Conservation (phyloP, 2,888 invertebrate species). For the Meiosimyza decipiens region DNA sequence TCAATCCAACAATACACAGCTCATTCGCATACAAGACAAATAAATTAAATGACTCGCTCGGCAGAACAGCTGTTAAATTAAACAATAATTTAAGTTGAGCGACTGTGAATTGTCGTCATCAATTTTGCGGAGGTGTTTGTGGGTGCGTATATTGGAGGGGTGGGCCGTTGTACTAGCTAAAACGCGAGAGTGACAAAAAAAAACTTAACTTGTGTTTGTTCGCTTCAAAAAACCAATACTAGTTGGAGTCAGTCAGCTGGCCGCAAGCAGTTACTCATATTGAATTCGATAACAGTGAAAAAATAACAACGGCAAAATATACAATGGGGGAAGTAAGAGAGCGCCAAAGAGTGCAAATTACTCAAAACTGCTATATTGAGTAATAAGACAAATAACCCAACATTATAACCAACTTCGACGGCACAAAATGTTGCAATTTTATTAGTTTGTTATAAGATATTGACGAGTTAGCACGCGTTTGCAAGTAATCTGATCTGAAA, state of each 20-base stretch:
- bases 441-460: slow-evolving; percentile 48
- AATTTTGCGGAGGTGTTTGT: no score
- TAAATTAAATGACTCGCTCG: no score
- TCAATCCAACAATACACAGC: no score
- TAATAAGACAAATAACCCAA: slow-evolving; percentile 23
- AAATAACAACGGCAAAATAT: not conserved
- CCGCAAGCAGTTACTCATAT: not conserved
- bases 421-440: slow-evolving; percentile 48
- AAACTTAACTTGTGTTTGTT: no score
- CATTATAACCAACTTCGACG: slow-evolving; percentile 27
- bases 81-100: no score
- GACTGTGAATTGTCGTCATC: no score
- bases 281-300: not conserved
- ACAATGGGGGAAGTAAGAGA: slow-evolving; percentile 24
- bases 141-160: no score
- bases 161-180: no score
- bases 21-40: no score
- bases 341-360: slow-evolving; percentile 10
- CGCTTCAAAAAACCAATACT: no score
- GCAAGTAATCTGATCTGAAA: slow-evolving; percentile 13
- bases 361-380: slow-evolving; percentile 17
- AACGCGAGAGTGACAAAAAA: no score
- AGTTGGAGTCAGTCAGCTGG: not conserved
- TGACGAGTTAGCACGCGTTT: slow-evolving; percentile 46
- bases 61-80: no score